Conservation (phyloP, 2,888 invertebrate species). For the Drosophila nigricruria region DNA sequence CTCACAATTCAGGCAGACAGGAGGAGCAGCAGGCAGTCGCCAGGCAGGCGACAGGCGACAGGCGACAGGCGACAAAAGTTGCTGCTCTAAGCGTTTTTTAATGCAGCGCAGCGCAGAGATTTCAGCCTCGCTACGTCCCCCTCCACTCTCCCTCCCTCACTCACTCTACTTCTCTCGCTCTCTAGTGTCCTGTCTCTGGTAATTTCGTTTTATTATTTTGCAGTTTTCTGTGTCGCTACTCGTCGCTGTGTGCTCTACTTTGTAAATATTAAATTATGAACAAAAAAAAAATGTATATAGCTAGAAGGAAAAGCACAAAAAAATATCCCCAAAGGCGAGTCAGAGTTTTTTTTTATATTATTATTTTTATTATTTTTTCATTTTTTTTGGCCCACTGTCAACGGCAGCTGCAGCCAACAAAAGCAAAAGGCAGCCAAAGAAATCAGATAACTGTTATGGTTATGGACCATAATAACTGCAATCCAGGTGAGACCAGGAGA, state of each 20-base stretch:
- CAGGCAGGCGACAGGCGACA: slow-evolving; percentile 67
- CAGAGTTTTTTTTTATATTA: background rate
- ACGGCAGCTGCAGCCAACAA: slow-evolving; percentile 28
- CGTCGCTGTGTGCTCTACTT: slow-evolving; percentile 64
- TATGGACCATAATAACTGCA: slow-evolving; percentile 76
- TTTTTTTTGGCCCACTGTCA: slow-evolving; percentile 36
- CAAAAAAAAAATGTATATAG: slow-evolving; percentile 20
- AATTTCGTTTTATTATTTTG: slow-evolving; percentile 82
- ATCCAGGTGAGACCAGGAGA: slow-evolving; percentile 44
- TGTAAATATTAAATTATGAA: slow-evolving; percentile 81
- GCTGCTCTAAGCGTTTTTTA: slow-evolving; percentile 81
- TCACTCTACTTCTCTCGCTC: slow-evolving; percentile 2
- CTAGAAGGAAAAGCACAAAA: slow-evolving; percentile 25
- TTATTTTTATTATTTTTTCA: background rate
- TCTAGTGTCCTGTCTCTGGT: slow-evolving; percentile 60
- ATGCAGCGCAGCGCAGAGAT: slow-evolving; percentile 73
- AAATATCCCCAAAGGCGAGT: slow-evolving; percentile 56
- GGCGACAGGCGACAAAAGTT: slow-evolving; percentile 78
- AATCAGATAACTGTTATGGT: slow-evolving; percentile 78
- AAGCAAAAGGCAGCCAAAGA: slow-evolving; percentile 38
- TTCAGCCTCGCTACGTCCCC: slow-evolving; percentile 24
- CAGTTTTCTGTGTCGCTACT: slow-evolving; percentile 65
- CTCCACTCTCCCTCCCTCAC: background rate
- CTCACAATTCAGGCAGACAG: slow-evolving; percentile 17
- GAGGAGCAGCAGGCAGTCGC: slow-evolving; percentile 45